A percentile compares a stretch with the other conserved stretches of the same genome.
These are phyloP conservation scores for Tympanuchus pallidicinctus DNA, from an alignment of 2,113 vertebrate genomes.

Conservation along the genomic window DNA sequence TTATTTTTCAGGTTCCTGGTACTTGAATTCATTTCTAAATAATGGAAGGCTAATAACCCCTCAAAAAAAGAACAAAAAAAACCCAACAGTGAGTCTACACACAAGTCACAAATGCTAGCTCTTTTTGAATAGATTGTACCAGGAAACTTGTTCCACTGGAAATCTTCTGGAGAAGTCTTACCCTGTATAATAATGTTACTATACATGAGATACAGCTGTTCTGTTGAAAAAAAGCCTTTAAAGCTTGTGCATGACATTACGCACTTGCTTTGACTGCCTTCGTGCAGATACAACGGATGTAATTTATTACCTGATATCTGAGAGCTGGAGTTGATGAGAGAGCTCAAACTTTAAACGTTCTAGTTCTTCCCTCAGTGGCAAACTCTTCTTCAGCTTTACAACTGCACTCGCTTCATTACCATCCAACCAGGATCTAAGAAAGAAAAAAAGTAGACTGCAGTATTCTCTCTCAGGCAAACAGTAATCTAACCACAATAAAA, in stretches of 20 bases:
- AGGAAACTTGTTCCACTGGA: not conserved
- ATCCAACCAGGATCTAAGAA: conserved; percentile 89
- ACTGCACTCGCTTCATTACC: conserved; percentile 83
- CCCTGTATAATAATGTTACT: not conserved
- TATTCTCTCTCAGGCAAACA: not conserved
- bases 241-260: not conserved
- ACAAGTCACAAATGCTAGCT: not conserved
- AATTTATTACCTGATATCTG: conserved; percentile 88
- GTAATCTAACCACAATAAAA: not conserved
- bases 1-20: not conserved
- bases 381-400: conserved; percentile 86
- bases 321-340: conserved; percentile 82
- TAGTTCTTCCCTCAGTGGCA: conserved; percentile 89
- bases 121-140: not conserved
- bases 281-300: not conserved
- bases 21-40: not conserved
- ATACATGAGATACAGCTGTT: not conserved
- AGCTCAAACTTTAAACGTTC: conserved; percentile 87
- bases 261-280: not conserved
- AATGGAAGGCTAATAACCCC: not conserved
- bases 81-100: accelerated
- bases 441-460: not conserved
- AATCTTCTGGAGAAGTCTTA: not conserved
- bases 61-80: not conserved
- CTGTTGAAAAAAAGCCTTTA: not conserved